A percentile compares a stretch with the other conserved stretches of the same genome.
phyloP scores from a whole-genome alignment of 2,888 invertebrate species.

The Cheilosia soror region DNA sequence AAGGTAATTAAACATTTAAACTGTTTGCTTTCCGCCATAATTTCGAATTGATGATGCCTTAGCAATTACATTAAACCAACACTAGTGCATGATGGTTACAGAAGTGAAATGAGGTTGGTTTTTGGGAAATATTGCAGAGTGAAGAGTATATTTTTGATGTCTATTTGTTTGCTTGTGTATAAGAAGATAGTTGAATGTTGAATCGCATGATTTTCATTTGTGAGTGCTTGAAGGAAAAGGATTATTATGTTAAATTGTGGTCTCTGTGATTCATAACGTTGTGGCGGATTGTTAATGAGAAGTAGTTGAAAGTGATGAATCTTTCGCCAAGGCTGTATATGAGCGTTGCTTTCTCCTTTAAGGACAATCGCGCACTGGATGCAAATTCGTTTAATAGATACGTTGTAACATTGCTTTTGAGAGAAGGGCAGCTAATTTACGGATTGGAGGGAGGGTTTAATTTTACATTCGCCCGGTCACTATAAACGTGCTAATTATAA shows the following conservation, averaged over 20 bases:
- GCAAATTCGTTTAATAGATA: no score
- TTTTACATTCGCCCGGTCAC: no score
- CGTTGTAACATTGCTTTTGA: no score
- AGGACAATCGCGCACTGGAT: no score
- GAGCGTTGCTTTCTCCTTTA: background rate
- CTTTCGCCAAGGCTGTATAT: conserved; percentile 27
- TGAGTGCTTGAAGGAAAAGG: conserved; percentile 35
- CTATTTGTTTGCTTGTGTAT: conserved; percentile 18
- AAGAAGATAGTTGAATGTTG: background rate
- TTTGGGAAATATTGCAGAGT: conserved; percentile 47
- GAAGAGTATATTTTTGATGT: conserved; percentile 29
- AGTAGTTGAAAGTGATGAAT: conserved; percentile 52
- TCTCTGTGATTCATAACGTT: conserved; percentile 50
- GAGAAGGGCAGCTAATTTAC: no score
- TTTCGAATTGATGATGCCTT: conserved; percentile 75
- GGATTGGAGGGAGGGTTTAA: no score
- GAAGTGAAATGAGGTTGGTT: conserved; percentile 64
- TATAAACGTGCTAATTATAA: no score
- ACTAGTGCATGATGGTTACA: conserved; percentile 56
- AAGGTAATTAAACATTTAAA: conserved; percentile 76
- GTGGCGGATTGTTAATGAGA: conserved; percentile 50
- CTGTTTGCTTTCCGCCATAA: conserved; percentile 75
- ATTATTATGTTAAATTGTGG: conserved; percentile 54
- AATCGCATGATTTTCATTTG: conserved; percentile 36
- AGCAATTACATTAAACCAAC: conserved; percentile 72